Conservation (phyloP, 2,888 invertebrate species). For the Amiota mariae region DNA sequence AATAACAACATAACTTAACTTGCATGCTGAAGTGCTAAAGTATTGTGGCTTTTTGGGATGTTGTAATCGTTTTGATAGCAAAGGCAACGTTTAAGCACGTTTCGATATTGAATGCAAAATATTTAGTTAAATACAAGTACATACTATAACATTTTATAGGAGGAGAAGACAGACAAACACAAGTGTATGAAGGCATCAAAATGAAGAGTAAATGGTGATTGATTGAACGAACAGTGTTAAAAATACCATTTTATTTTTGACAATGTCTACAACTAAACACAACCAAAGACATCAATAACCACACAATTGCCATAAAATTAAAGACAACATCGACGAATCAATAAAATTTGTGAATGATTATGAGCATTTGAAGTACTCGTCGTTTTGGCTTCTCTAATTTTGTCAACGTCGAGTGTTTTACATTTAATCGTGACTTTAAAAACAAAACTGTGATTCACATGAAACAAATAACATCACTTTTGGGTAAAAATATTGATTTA, state of each 20-base stretch:
- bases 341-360: background rate
- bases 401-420: background rate
- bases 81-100: constrained; percentile 46
- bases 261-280: background rate
- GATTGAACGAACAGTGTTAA: background rate
- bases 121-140: constrained; percentile 33
- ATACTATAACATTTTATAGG: constrained; percentile 41
- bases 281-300: background rate
- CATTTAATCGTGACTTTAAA: background rate
- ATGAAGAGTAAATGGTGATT: background rate
- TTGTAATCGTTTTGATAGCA: constrained; percentile 49
- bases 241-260: constrained; percentile 10
- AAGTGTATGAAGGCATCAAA: constrained; percentile 20
- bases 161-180: constrained; percentile 35
- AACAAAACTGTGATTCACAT: too few relatives aligned
- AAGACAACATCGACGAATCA: constrained; percentile 8
- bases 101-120: constrained; percentile 58
- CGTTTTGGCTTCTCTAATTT: background rate
- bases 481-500: too few relatives aligned
- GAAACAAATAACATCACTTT: too few relatives aligned
- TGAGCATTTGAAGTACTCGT: too few relatives aligned
- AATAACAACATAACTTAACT: background rate
- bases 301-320: background rate
- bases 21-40: constrained; percentile 19
- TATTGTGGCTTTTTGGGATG: constrained; percentile 32